These are phyloP conservation scores for Xiphorhynchus elegans DNA, from an alignment of 2,113 vertebrate species.

Conservation along the genomic window DNA sequence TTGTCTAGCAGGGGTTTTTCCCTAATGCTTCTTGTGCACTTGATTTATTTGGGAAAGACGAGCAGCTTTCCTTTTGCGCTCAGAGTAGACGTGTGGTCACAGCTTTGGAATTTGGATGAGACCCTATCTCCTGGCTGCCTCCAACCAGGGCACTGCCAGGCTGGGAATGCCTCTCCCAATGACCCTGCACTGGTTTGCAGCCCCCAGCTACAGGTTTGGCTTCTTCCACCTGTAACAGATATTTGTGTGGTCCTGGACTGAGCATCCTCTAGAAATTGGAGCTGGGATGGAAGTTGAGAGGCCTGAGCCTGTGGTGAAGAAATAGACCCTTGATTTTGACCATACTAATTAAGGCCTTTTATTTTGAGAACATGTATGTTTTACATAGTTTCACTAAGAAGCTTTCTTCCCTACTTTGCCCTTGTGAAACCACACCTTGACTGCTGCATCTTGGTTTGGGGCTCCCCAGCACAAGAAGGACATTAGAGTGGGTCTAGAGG, in stretches of 20 bases:
- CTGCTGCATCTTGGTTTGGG: neutral
- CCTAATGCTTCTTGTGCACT: neutral
- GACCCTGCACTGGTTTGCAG: neutral
- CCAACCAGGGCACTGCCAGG: neutral
- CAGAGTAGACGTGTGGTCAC: neutral
- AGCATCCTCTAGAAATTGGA: neutral
- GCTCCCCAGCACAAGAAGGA: neutral
- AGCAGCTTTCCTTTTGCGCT: neutral
- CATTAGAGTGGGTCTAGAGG: neutral
- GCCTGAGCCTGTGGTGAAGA: neutral
- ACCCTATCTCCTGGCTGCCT: neutral
- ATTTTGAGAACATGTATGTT: neutral
- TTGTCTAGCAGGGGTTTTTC: neutral
- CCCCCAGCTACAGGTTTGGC: neutral
- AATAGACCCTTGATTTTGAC: neutral
- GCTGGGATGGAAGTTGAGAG: neutral
- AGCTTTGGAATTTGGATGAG: neutral
- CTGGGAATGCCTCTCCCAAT: neutral
- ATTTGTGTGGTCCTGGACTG: fast-evolving
- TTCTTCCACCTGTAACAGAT: neutral
- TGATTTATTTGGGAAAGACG: neutral
- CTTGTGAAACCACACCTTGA: neutral
- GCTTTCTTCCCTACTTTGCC: neutral
- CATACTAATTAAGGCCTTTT: neutral
- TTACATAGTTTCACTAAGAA: neutral